A percentile compares a stretch with the other conserved stretches of the same genome.
Evolutionary conservation across 2,797 vertebrate species (phyloP).

Genomic region (Micromesistius poutassou): DNA sequence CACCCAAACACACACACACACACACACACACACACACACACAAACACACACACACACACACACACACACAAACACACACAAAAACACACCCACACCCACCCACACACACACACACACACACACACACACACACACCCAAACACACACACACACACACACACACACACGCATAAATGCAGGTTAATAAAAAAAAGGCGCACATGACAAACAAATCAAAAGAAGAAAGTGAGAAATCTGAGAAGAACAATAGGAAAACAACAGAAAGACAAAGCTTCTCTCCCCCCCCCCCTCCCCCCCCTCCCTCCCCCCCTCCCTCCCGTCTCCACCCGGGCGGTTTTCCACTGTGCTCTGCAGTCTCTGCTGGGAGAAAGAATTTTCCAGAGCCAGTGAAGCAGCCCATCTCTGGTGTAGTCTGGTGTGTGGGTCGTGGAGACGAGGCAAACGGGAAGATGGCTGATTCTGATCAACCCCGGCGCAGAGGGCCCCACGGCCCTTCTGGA

Average conservation of each 20-base stretch:
- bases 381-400: slow-evolving; percentile 20
- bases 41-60: too few species aligned
- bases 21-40: too few species aligned
- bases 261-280: not conserved
- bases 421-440: slow-evolving; percentile 13
- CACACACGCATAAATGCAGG: not conserved
- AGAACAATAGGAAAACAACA: slow-evolving; percentile 10
- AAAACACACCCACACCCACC: too few species aligned
- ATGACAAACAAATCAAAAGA: too few species aligned
- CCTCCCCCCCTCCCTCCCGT: not conserved
- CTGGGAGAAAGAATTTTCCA: slow-evolving; percentile 35
- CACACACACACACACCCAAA: not conserved
- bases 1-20: too few species aligned
- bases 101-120: not conserved
- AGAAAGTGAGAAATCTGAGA: not conserved
- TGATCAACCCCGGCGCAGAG: slow-evolving; percentile 42
- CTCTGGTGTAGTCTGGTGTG: slow-evolving; percentile 12
- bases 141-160: not conserved
- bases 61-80: too few species aligned
- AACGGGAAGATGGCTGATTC: slow-evolving; percentile 56
- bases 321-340: not conserved
- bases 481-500: slow-evolving; percentile 23
- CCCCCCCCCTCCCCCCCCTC: not conserved
- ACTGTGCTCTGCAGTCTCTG: slow-evolving; percentile 6
- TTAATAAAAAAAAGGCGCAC: not conserved